Base-by-base conservation (phyloP, 2,888 invertebrate species). In the Ganaspis brasiliensis region DNA sequence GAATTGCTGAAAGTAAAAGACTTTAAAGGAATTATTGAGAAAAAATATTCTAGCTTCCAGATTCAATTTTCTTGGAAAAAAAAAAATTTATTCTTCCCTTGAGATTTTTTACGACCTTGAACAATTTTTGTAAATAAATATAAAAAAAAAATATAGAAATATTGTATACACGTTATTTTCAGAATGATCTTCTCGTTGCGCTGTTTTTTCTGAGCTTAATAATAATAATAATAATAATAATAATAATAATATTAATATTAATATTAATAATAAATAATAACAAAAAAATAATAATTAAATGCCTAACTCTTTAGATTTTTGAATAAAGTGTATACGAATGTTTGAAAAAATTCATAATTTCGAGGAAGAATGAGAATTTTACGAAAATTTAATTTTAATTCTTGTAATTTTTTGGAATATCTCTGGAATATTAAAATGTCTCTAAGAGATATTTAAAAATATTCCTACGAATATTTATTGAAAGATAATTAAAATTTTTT, bases 101-200 rank as follows among this genome's bases (percentile, higher is more conserved):
- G 4, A 45, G 9, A 45, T 45, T 59, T 57, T 59, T 57, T 40
- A 59, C 45, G 12, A 57, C 21, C 24, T 56, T 1, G 56, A 57
- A 57, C 55, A 24, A 57, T n/a, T 73, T 57, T 73, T 57, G 72
- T 73, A 73, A 37, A 73, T 40, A 57, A 35, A 73, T 35, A 70
- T 45, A 40, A 21, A 70, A 19, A 8, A 16, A 21, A 12, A 45
- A 19, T 24, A 70, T 70, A 70, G 12, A 70, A 40, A 70, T 63
- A 63, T 63, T 57, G 57, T 73, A 57, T 37, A 57, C 37, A 57
- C 72, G 40, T 73, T 73, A 73, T 73, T 73, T 73, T 73, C 40
- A 21, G 37, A 73, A 73, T 56, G 21, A 56, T 73, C 57, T 37
- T 72, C 35, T 57, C n/a, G 40, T 57, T 73, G 37, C 37, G 31